Evolutionary conservation across 2,797 vertebrate species (phyloP), one percentile per base, ranked within the genome.

Genomic region (Mormyrops attenuatus): DNA sequence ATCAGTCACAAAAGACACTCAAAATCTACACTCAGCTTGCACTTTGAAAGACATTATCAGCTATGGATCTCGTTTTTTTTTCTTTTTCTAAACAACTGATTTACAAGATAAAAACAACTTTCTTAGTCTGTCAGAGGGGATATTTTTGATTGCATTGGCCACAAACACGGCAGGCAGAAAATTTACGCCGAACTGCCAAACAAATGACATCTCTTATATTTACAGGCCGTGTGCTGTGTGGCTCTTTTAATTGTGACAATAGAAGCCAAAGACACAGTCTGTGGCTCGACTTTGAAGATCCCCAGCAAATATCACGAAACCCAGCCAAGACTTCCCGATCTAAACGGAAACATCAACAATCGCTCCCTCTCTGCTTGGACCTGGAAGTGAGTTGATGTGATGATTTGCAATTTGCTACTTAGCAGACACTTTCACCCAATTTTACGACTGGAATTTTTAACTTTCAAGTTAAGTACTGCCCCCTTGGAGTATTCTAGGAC

Each of bases 351-450:
- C 93, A 92, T 95, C 90, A 88, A 95, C 91, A 90, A n/a, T 53
- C 92, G 92, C 50, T 95, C 96, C 5, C 90, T 96, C 85, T 95
- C 95, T 2, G 90, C 94, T 0, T 96, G 96, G 96, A 94, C 7
- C 9, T 96, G 95, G 96, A 95, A 63, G 95, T 96, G 44, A 93
- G 94, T 63, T 63, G 49, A 30, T 34, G 30, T 41, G 26, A 60
- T 41, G 22, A 8, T 49, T 44, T 69, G 6, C 4, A n/a, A 60
- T 57, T 17, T 9, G 30, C 52, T 57, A 15, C 26, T 49, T 49
- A 15, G 47, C 13, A 53, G 50, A 30, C n/a, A 26, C n/a, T 50
- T 30, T 55, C 85, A 86, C 47, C 47, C 47, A 52, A 47, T 73
- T 60, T 49, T 34, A 20, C 13, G 1, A 15, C 50, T 87, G 50